Evolutionary conservation across 2,797 vertebrate genomes (phyloP), one percentile per base, ranked within the genome.

Genomic region (Muraenolepis orangiensis): DNA sequence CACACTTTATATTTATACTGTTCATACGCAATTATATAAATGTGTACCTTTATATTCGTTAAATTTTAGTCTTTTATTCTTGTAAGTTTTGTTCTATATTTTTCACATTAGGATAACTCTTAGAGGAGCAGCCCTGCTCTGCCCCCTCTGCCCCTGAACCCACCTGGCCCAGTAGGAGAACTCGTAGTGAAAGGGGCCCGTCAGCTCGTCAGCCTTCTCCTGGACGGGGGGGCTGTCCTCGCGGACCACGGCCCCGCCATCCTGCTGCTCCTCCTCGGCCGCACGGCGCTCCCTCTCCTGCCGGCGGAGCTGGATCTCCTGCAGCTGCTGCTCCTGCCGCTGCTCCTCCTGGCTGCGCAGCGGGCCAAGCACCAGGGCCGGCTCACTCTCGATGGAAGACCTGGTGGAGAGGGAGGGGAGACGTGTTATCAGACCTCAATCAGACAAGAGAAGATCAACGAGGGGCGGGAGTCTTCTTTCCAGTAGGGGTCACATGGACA

Each of bases 81-180:
- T n/a, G n/a, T n/a, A n/a, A n/a, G n/a, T n/a, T n/a, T n/a, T n/a
- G n/a, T n/a, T n/a, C n/a, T n/a, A n/a, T n/a, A n/a, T n/a, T n/a
- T n/a, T n/a, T n/a, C n/a, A n/a, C n/a, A n/a, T n/a, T n/a, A n/a
- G n/a, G n/a, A n/a, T n/a, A n/a, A n/a, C n/a, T n/a, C n/a, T n/a
- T n/a, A n/a, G n/a, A n/a, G n/a, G n/a, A n/a, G n/a, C n/a, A n/a
- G n/a, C n/a, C n/a, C n/a, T n/a, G n/a, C n/a, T n/a, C n/a, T n/a
- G n/a, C n/a, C n/a, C n/a, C n/a, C n/a, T 4, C 7, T 10, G 4
- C 38, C 6, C 14, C 57, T 64, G 36, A 76, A 94, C 95, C 91
- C 75, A 98, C 98, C 97, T 95, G 73, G 98, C 98, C 98, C 98
- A 99, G 84, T 98, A 98, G 1, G 97, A 98, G 85, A 99, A 99